Base-by-base conservation (phyloP, 2,113 vertebrate species). In the Mastomys coucha region DNA sequence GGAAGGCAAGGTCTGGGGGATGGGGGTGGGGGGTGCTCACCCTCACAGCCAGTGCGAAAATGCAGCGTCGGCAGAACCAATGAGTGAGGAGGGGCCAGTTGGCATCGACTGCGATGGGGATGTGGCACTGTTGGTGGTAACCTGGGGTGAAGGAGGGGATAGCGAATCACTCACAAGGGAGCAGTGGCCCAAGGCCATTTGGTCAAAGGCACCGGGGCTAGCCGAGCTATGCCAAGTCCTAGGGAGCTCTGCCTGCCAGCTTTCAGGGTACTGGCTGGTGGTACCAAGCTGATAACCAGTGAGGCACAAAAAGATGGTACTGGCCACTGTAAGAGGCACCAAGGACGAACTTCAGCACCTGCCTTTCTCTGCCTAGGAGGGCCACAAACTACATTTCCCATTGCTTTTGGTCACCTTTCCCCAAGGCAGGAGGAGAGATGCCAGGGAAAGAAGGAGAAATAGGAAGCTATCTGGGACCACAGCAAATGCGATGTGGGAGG, bases 21-120 rank as follows among this genome's bases (percentile, higher is more conserved):
- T 9, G 36, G 70, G 70, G 70, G 16, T 8, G 7, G 36, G 69
- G 28, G 33, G 69, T 42, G 72, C 99, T 99, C 98, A 99, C 99
- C 99, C 99, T 97, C 95, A 99, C 99, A 1, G 99, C 99, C 97
- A 99, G 97, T 17, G 99, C 99, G 4, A 99, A 99, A 91, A 99
- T 99, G 96, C 99, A 99, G n/a, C 99, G 99, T 78, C 99, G 98
- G 97, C 99, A 99, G 98, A 99, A 99, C 99, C 99, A 99, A 0
- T 99, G 99, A 0, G 99, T 99, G 75, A 98, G 98, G 96, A 97
- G 97, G 0, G 98, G 96, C 70, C 98, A 89, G 88, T 98, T 98
- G 0, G 97, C 82, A 7, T 98, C 98, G 67, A 99, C 99, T 33
- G 99, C 99, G 70, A 98, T 98, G 12, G 99, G 99, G 94, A 99